Evolutionary conservation across 30 jellyfish, hydroid and myxozoan species (phyloP).

Genomic region (Turritopsis dohrnii): DNA sequence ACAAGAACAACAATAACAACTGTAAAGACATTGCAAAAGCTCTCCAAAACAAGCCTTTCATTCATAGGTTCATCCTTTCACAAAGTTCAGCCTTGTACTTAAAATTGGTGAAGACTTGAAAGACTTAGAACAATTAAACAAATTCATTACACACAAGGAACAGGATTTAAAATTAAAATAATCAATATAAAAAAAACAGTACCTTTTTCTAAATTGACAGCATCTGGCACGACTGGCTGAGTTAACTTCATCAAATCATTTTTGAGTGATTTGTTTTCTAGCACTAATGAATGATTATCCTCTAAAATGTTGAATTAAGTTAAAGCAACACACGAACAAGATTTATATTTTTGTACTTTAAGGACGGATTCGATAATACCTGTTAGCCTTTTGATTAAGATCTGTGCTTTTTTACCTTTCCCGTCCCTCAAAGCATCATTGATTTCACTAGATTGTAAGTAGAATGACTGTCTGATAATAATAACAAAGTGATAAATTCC

Average conservation of each 20-base stretch:
- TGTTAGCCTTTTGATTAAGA: slow-evolving; percentile 24
- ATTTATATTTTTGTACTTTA: background rate
- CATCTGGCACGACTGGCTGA: slow-evolving; percentile 30
- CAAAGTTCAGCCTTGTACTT: too few relatives aligned
- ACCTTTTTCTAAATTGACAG: slow-evolving; percentile 67
- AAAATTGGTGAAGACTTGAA: too few relatives aligned
- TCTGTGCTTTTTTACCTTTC: slow-evolving; percentile 21
- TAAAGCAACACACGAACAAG: background rate
- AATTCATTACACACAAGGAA: too few relatives aligned
- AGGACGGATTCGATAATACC: slow-evolving; percentile 2
- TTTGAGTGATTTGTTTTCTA: slow-evolving; percentile 60
- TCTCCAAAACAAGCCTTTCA: background rate
- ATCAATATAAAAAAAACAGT: background rate
- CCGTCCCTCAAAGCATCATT: slow-evolving; percentile 26
- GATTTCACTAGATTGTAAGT: background rate
- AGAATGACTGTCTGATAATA: background rate
- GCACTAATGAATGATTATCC: slow-evolving; percentile 62
- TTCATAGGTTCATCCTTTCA: too few relatives aligned
- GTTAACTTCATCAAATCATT: slow-evolving; percentile 69
- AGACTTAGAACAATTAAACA: too few relatives aligned
- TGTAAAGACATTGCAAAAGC: background rate
- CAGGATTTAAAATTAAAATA: too few relatives aligned
- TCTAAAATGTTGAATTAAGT: slow-evolving; percentile 31
- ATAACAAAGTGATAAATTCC: too few relatives aligned
- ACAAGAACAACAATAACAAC: background rate